phyloP scores from a whole-genome alignment of 2,888 invertebrate genomes.

The Deilephila elpenor region DNA sequence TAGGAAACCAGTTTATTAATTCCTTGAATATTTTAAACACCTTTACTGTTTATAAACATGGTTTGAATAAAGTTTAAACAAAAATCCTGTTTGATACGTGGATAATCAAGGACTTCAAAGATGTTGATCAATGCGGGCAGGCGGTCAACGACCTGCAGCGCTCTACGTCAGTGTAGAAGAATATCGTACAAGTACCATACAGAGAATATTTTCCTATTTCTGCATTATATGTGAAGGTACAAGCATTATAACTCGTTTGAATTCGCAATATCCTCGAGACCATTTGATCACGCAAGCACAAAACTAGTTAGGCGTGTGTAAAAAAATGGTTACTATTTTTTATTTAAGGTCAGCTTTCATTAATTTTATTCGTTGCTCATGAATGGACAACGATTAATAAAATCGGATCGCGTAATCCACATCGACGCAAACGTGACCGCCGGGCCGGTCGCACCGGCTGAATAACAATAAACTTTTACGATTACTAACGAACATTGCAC shows the following conservation, averaged over 20 bases:
- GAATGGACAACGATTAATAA: slow-evolving; percentile 61
- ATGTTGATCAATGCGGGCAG: slow-evolving; percentile 20
- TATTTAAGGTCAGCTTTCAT: slow-evolving; percentile 43
- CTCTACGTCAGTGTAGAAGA: slow-evolving; percentile 24
- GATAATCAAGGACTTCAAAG: slow-evolving; percentile 15
- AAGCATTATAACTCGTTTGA: neutral
- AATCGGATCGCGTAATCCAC: slow-evolving; percentile 64
- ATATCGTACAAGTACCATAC: neutral
- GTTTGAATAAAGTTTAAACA: neutral
- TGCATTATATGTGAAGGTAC: neutral
- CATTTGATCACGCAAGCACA: slow-evolving; percentile 47
- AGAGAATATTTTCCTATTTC: slow-evolving; percentile 3
- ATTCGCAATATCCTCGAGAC: slow-evolving; percentile 32
- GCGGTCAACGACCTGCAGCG: slow-evolving; percentile 29
- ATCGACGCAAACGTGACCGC: slow-evolving; percentile 65
- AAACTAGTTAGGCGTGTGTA: slow-evolving; percentile 26
- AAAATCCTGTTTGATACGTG: neutral
- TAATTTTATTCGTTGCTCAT: slow-evolving; percentile 54
- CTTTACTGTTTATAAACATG: too few species aligned
- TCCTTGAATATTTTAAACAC: too few species aligned
- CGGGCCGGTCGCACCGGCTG: slow-evolving; percentile 53
- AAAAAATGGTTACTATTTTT: neutral
- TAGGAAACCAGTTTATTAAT: too few species aligned
- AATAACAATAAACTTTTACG: slow-evolving; percentile 69
- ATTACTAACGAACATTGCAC: slow-evolving; percentile 46